These are phyloP conservation scores for Elephantulus edwardii DNA, from an alignment of 2,113 vertebrate genomes.

Conservation along the genomic window DNA sequence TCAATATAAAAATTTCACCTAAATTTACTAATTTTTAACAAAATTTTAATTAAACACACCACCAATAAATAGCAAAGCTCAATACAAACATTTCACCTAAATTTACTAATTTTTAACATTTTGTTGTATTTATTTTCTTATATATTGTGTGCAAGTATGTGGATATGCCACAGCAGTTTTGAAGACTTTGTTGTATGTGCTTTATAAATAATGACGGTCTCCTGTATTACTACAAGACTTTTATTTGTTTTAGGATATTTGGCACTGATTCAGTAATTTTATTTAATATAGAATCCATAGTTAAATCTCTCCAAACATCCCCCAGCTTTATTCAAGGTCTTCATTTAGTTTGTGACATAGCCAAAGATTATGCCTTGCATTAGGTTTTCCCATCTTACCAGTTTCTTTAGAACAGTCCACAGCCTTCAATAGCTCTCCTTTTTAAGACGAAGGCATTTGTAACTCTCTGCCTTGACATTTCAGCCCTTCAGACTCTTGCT, in stretches of 20 bases:
- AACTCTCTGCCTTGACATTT: neutral
- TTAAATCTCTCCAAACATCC: neutral
- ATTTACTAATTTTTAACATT: neutral
- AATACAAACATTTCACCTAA: no score
- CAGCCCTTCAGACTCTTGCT: neutral
- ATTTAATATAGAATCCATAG: neutral
- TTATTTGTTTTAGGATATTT: neutral
- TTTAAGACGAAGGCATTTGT: neutral
- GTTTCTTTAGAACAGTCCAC: slow-evolving; percentile 24
- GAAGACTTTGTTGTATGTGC: neutral
- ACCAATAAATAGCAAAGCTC: neutral
- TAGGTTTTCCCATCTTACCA: neutral
- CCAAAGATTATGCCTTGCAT: neutral
- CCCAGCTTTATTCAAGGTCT: neutral
- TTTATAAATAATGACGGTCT: neutral
- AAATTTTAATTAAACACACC: neutral
- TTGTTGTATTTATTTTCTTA: neutral
- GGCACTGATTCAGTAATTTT: neutral
- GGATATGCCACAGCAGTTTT: neutral
- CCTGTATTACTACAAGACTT: neutral
- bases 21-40: no score
- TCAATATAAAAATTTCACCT: no score
- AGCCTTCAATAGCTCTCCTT: neutral
- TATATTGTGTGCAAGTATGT: neutral
- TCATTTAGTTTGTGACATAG: slow-evolving; percentile 34